These are phyloP conservation scores for Diachasma alloeum DNA, from an alignment of 1,140 invertebrate genomes.

Conservation along the genomic window DNA sequence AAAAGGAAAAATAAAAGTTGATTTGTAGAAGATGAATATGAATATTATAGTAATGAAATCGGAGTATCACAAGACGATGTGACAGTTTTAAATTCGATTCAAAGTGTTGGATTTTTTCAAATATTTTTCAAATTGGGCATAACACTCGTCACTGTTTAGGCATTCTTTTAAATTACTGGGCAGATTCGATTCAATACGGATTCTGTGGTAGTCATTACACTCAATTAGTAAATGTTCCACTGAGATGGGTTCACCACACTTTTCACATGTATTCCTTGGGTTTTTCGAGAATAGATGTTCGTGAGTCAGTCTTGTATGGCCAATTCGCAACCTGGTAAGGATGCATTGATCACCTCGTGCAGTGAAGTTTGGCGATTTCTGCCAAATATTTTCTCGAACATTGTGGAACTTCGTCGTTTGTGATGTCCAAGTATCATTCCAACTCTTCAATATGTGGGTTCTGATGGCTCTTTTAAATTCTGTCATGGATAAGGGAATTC, in stretches of 20 bases:
- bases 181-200: not conserved
- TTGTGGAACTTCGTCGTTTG: slow-evolving; percentile 5
- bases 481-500: slow-evolving; percentile 4
- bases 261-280: slow-evolving; percentile 5
- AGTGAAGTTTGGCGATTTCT: not conserved
- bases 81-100: not conserved
- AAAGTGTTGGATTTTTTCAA: not conserved
- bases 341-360: slow-evolving; percentile 12
- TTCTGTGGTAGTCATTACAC: not conserved
- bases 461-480: slow-evolving; percentile 21
- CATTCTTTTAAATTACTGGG: too few species aligned
- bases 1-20: not conserved
- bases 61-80: not conserved
- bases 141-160: not conserved
- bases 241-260: not conserved
- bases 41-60: not conserved
- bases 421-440: slow-evolving; percentile 16
- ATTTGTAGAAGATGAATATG: too few species aligned
- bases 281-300: not conserved
- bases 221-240: slow-evolving; percentile 13
- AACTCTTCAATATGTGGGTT: not conserved
- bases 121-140: not conserved
- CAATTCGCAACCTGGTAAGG: slow-evolving; percentile 20
- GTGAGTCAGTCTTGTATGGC: slow-evolving; percentile 21
- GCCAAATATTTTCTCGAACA: slow-evolving; percentile 12